Evolutionary conservation across 2,113 vertebrate species (phyloP).

Genomic region (Hiodon alosoides): DNA sequence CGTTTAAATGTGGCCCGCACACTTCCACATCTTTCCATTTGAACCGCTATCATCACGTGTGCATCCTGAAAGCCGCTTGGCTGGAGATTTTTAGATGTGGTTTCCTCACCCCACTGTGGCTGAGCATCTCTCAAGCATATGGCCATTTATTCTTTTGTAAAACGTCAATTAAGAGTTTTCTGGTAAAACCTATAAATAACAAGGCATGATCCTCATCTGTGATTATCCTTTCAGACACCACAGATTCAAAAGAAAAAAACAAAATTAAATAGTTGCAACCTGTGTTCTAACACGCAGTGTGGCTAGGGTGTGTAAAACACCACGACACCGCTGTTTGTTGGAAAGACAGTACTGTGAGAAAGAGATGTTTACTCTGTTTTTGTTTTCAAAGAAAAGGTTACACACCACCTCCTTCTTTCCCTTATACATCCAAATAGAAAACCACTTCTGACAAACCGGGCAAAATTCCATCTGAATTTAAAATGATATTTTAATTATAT

Average conservation of each 20-base stretch:
- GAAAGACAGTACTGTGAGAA: no score
- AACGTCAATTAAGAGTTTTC: constrained; percentile 24
- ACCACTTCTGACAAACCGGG: no score
- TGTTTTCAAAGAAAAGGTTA: no score
- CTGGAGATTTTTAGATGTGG: constrained; percentile 30
- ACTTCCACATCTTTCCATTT: constrained; percentile 26
- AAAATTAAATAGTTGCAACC: no score
- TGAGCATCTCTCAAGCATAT: constrained; percentile 11
- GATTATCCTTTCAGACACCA: constrained; percentile 40
- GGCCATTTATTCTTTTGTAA: constrained; percentile 20
- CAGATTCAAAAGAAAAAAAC: constrained; percentile 32
- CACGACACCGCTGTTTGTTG: no score
- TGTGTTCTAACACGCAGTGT: no score
- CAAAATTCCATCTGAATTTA: no score
- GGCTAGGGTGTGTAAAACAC: no score
- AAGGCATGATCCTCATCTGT: constrained; percentile 29
- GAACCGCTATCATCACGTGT: constrained; percentile 40
- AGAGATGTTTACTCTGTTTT: no score
- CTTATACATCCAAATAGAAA: no score
- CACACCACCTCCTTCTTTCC: no score
- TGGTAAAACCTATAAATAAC: constrained; percentile 40
- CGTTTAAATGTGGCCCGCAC: constrained; percentile 37
- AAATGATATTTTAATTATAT: no score
- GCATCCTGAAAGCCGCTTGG: constrained; percentile 23
- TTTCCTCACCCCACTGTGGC: constrained; percentile 8